Evolutionary conservation across 2,797 vertebrate genomes (phyloP).

Genomic region (Lophius americanus): DNA sequence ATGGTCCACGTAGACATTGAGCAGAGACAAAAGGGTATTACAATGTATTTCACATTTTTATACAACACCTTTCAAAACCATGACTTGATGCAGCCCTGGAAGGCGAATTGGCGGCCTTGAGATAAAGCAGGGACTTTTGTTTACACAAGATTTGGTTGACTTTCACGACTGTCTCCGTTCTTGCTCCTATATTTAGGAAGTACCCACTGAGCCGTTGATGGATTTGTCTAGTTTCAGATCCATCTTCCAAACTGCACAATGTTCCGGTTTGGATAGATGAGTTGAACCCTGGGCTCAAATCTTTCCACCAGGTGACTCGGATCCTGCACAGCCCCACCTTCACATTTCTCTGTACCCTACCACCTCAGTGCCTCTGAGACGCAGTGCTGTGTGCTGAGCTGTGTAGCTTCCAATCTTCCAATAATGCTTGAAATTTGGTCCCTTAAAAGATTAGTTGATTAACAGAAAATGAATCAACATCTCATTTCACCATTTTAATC

Average conservation of each 20-base stretch:
- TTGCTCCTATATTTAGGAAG: conserved; percentile 85
- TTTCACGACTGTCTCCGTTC: conserved; percentile 83
- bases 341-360: conserved; percentile 1
- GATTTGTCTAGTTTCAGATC: conserved; percentile 79
- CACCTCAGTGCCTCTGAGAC: conserved; percentile 13
- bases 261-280: conserved; percentile 79
- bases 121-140: conserved; percentile 82
- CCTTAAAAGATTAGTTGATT: neutral
- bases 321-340: conserved; percentile 56
- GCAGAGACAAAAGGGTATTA: conserved; percentile 67
- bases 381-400: conserved; percentile 19
- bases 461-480: neutral
- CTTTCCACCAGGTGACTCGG: conserved; percentile 70
- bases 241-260: conserved; percentile 74
- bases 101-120: conserved; percentile 77
- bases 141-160: conserved; percentile 84
- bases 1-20: conserved; percentile 62
- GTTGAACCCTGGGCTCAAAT: conserved; percentile 64
- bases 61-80: conserved; percentile 77
- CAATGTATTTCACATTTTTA: conserved; percentile 71
- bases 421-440: too few species aligned
- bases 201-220: conserved; percentile 81
- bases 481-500: neutral
- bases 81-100: conserved; percentile 79
- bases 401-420: neutral